A percentile compares a stretch with the other conserved stretches of the same genome.
Conservation (phyloP, 1,140 invertebrate genomes). For the Lasaia peninsularis region DNA sequence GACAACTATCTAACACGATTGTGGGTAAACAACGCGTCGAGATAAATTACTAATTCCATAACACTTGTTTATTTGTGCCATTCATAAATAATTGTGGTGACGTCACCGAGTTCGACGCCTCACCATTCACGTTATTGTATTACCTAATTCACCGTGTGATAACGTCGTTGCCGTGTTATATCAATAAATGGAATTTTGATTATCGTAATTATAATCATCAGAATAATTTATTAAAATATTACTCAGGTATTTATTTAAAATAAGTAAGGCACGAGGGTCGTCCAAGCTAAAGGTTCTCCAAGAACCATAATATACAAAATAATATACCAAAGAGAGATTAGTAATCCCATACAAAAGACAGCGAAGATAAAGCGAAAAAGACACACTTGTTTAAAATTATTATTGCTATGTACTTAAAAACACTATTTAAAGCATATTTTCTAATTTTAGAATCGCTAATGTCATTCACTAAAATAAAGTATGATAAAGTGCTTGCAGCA, state of each 20-base stretch:
- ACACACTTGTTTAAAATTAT: too few relatives aligned
- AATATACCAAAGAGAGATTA: too few relatives aligned
- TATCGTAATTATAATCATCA: not conserved
- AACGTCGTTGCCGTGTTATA: not conserved
- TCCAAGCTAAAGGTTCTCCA: too few relatives aligned
- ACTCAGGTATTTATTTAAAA: not conserved
- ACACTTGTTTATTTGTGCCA: conserved; percentile 60
- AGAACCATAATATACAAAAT: too few relatives aligned
- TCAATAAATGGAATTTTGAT: not conserved
- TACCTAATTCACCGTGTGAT: not conserved
- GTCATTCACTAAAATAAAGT: too few relatives aligned
- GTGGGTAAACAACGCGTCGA: conserved; percentile 72
- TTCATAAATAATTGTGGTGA: conserved; percentile 67
- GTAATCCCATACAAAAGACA: too few relatives aligned
- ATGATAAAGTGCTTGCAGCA: too few relatives aligned
- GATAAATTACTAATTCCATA: conserved; percentile 76
- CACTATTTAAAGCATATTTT: too few relatives aligned
- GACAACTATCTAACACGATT: conserved; percentile 77
- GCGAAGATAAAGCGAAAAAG: too few relatives aligned
- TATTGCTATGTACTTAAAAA: too few relatives aligned
- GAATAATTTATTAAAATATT: too few relatives aligned
- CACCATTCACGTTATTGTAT: conserved; percentile 19
- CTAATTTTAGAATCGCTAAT: too few relatives aligned
- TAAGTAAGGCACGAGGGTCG: not conserved
- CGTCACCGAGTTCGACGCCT: conserved; percentile 34